These are phyloP conservation scores for Oxycera nigricornis DNA, from an alignment of 2,888 invertebrate species.

Conservation along the genomic window DNA sequence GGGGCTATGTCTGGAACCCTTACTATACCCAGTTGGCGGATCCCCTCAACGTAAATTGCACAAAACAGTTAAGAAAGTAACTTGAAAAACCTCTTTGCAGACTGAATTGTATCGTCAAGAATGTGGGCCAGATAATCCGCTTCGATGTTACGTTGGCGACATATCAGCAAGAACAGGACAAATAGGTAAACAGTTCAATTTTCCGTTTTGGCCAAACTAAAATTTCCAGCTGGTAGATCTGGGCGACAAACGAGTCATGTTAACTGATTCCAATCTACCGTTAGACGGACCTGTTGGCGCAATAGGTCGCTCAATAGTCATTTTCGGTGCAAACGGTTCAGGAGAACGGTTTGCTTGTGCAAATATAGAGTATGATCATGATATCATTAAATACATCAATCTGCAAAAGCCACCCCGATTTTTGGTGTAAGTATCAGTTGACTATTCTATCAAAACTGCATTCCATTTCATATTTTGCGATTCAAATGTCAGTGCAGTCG, in stretches of 20 bases:
- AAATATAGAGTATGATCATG: slow-evolving; percentile 88
- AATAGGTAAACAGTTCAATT: slow-evolving; percentile 66
- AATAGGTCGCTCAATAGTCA: slow-evolving; percentile 83
- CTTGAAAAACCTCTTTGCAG: slow-evolving; percentile 62
- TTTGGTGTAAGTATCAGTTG: slow-evolving; percentile 72
- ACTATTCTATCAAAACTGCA: no score
- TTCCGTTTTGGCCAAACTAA: background rate
- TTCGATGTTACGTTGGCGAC: slow-evolving; percentile 92
- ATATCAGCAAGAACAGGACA: slow-evolving; percentile 83
- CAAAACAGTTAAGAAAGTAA: background rate
- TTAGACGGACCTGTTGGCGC: slow-evolving; percentile 79
- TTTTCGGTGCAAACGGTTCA: slow-evolving; percentile 77
- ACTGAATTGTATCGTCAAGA: slow-evolving; percentile 84
- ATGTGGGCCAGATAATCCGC: slow-evolving; percentile 86
- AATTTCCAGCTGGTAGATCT: slow-evolving; percentile 65
- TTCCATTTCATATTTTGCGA: no score
- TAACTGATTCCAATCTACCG: slow-evolving; percentile 87
- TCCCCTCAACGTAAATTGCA: slow-evolving; percentile 77
- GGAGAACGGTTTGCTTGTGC: slow-evolving; percentile 84
- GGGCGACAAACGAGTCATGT: slow-evolving; percentile 77
- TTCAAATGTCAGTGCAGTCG: no score
- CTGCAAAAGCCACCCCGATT: slow-evolving; percentile 87
- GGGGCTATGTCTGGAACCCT: slow-evolving; percentile 92
- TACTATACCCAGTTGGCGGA: slow-evolving; percentile 89
- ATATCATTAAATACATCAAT: slow-evolving; percentile 88